phyloP scores from a whole-genome alignment of 2,113 vertebrate genomes.

The Scatophagus argus region DNA sequence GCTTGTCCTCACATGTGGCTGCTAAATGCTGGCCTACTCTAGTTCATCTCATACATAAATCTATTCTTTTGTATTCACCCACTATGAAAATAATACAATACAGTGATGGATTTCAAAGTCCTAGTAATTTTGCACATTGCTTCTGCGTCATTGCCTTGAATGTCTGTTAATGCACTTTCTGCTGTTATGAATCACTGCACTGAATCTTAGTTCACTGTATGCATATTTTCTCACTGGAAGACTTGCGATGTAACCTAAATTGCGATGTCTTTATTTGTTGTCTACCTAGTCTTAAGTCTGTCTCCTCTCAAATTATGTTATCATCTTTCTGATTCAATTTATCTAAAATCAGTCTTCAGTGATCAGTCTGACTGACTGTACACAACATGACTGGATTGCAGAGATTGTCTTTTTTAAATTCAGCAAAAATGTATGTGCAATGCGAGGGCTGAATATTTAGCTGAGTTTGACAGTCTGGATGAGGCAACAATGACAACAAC shows the following conservation, averaged over 20 bases:
- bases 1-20: slow-evolving; percentile 7
- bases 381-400: not conserved
- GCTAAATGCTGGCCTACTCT: slow-evolving; percentile 32
- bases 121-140: slow-evolving; percentile 68
- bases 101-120: slow-evolving; percentile 68
- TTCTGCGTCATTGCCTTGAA: slow-evolving; percentile 69
- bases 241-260: slow-evolving; percentile 19
- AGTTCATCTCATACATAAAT: slow-evolving; percentile 31
- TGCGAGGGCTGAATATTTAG: too few species aligned
- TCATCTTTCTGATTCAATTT: slow-evolving; percentile 29
- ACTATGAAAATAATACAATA: slow-evolving; percentile 59
- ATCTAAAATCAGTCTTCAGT: too few species aligned
- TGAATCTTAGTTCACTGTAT: slow-evolving; percentile 13
- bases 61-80: slow-evolving; percentile 44
- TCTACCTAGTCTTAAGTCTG: slow-evolving; percentile 9
- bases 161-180: slow-evolving; percentile 64
- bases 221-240: slow-evolving; percentile 26
- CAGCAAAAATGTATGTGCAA: too few species aligned
- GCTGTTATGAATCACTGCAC: slow-evolving; percentile 51
- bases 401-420: too few species aligned
- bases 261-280: slow-evolving; percentile 18
- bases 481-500: too few species aligned
- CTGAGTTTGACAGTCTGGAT: too few species aligned
- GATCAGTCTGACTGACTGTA: slow-evolving; percentile 13
- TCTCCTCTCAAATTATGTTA: slow-evolving; percentile 20